A percentile compares a stretch with the other conserved stretches of the same genome.
Conservation (phyloP, 2,888 invertebrate species). For the Anaspis maculata region DNA sequence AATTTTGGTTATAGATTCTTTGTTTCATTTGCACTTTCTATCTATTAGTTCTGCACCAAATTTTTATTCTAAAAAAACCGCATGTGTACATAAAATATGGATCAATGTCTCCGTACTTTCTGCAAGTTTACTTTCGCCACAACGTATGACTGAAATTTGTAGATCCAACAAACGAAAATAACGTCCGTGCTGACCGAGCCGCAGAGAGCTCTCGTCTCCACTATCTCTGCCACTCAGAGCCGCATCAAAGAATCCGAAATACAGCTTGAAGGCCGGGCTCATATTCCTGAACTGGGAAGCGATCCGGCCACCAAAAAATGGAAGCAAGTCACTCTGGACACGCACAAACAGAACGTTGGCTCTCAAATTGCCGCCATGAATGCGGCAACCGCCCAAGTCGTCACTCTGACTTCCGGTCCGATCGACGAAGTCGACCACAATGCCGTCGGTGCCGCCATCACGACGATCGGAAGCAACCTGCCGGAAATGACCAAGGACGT, state of each 20-base stretch:
- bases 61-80: background rate
- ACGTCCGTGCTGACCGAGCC: slow-evolving; percentile 83
- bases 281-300: slow-evolving; percentile 67
- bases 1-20: no score
- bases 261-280: slow-evolving; percentile 48
- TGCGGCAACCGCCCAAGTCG: slow-evolving; percentile 89
- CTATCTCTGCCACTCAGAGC: slow-evolving; percentile 83
- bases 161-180: slow-evolving; percentile 78
- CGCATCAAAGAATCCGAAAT: slow-evolving; percentile 81
- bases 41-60: background rate
- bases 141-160: no score
- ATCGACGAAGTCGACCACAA: slow-evolving; percentile 90
- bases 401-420: slow-evolving; percentile 47
- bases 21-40: no score
- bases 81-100: no score
- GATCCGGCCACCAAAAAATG: slow-evolving; percentile 85
- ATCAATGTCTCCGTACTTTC: no score
- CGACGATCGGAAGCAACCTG: slow-evolving; percentile 92
- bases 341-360: slow-evolving; percentile 91
- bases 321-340: slow-evolving; percentile 90
- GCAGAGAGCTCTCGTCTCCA: slow-evolving; percentile 85
- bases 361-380: slow-evolving; percentile 99
- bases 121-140: no score
- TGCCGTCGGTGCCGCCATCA: slow-evolving; percentile 93
- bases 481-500: slow-evolving; percentile 93